Evolutionary conservation across 2,113 vertebrate species (phyloP).

Genomic region (Cisticola juncidis): DNA sequence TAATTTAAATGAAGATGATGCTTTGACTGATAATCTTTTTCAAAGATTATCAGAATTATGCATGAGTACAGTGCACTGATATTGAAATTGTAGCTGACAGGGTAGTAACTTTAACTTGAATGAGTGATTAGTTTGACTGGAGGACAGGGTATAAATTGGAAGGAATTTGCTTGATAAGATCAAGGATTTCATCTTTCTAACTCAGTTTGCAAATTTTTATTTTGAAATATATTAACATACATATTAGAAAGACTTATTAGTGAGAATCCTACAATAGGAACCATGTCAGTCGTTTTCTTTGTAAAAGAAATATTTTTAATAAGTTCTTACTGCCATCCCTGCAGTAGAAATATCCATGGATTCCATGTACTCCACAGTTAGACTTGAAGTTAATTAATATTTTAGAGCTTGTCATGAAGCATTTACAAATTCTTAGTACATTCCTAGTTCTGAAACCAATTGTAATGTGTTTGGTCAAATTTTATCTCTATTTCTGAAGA

Average conservation of each 20-base stretch:
- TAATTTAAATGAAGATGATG: neutral
- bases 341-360: neutral
- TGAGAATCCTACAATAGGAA: neutral
- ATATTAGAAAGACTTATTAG: neutral
- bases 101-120: neutral
- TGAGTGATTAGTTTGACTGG: neutral
- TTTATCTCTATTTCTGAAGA: neutral
- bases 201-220: neutral
- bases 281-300: neutral
- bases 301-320: neutral
- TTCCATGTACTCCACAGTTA: neutral
- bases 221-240: neutral
- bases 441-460: neutral
- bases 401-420: neutral
- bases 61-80: neutral
- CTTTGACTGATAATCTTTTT: neutral
- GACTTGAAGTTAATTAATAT: neutral
- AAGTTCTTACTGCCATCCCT: neutral
- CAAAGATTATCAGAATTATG: neutral
- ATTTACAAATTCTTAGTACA: neutral
- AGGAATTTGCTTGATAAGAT: neutral
- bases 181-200: neutral
- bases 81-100: neutral
- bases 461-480: neutral
- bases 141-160: neutral